A percentile compares a stretch with the other conserved stretches of the same genome.
phyloP scores from a whole-genome alignment of 2,888 invertebrate species.

The Zhengitettix transpicula region DNA sequence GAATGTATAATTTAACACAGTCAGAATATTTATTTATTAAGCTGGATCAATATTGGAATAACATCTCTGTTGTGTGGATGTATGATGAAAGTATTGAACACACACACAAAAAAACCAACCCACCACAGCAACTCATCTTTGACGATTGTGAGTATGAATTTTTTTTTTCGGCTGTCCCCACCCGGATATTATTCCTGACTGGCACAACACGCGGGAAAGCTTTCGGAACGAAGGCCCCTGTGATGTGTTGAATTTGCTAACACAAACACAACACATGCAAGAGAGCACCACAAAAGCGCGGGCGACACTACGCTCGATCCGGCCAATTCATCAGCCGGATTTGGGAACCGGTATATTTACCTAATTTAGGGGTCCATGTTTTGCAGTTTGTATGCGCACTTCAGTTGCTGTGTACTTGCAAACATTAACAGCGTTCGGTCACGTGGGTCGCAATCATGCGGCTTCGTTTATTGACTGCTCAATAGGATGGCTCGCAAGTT shows the following conservation, averaged over 20 bases:
- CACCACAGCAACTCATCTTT: no score
- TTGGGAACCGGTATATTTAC: conserved; percentile 7
- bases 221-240: no score
- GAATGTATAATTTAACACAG: no score
- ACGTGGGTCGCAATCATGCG: background rate
- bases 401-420: background rate
- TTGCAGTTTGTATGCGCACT: conserved; percentile 7
- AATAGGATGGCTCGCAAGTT: background rate
- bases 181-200: no score
- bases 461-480: background rate
- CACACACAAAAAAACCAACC: no score
- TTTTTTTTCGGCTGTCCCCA: no score
- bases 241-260: background rate
- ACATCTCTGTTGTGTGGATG: no score
- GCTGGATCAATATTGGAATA: no score
- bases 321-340: conserved; percentile 1
- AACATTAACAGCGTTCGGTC: background rate
- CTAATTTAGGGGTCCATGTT: conserved; percentile 10
- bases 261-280: background rate
- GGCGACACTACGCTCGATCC: background rate
- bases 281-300: background rate
- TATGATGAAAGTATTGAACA: no score
- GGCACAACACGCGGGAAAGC: no score
- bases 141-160: no score
- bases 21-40: no score